Evolutionary conservation across 1,140 invertebrate species (phyloP), one percentile per base, ranked within the genome.

Genomic region (Mamestra configurata): DNA sequence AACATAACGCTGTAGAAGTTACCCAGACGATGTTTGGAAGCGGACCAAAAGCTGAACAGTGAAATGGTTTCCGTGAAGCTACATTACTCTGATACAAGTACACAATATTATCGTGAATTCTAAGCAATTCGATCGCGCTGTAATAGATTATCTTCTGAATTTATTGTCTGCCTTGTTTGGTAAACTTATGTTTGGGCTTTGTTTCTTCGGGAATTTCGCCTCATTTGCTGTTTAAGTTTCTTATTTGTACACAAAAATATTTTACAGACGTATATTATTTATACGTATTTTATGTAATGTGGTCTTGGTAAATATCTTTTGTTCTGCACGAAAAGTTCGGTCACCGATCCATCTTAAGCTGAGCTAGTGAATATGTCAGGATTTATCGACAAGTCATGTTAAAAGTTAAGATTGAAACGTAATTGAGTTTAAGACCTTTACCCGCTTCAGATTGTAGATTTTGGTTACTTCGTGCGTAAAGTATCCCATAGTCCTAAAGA

Each of bases 61-160:
- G 35, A 20, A 64, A 64, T 64, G 59, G 59, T 64, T 64, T 64
- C 59, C 59, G 59, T 49, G 15, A 70, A 70, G 40, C 43, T 51
- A 49, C 40, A 49, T 49, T 49, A 70, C 43, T 49, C 24, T 51
- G 22, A 27, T 20, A 70, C 40, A 49, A 70, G 66, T 27, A 27
- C 40, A 46, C 40, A 49, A 49, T 70, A 70, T 27, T 70, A 49
- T 49, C 20, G 43, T 31, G 43, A 49, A 70, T 20, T 40, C 59
- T n/a, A 20, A 70, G 66, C 40, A 70, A 70, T 49, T 27, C 22
- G 66, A 70, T 70, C 20, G 22, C 15, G 24, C 13, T n/a, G 11
- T 70, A 70, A 70, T 70, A 70, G 51, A 51, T 70, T 70, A 70
- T 70, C 66, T 46, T 70, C 43, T 24, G 43, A 46, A 70, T 70